These are phyloP conservation scores for Trachurus trachurus DNA, from an alignment of 2,797 vertebrate genomes.

Conservation along the genomic window DNA sequence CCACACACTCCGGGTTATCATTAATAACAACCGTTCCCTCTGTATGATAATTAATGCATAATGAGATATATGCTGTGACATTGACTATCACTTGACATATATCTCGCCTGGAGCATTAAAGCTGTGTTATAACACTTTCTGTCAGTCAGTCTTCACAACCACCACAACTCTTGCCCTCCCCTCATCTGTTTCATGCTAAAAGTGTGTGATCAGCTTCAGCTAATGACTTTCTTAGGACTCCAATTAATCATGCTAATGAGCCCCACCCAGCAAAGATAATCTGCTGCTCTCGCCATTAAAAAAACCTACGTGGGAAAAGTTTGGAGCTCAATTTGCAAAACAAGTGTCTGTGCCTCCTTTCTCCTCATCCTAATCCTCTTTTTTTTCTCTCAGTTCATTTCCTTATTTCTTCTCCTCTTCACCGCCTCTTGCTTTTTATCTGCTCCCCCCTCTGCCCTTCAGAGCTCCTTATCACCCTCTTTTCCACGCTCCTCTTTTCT, in stretches of 20 bases:
- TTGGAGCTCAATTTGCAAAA: conserved; percentile 28
- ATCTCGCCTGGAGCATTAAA: conserved; percentile 64
- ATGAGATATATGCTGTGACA: conserved; percentile 64
- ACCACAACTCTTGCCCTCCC: conserved; percentile 46
- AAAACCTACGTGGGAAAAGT: conserved; percentile 38
- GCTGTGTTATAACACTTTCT: conserved; percentile 55
- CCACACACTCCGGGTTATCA: conserved; percentile 27
- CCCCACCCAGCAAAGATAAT: conserved; percentile 66
- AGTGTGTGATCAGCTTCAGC: conserved; percentile 61
- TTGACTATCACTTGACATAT: conserved; percentile 63
- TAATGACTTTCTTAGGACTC: conserved; percentile 73
- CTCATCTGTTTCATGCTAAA: conserved; percentile 64
- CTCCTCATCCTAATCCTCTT: conserved; percentile 62
- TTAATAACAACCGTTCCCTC: conserved; percentile 41
- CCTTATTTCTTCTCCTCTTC: conserved; percentile 31
- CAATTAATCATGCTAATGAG: conserved; percentile 79
- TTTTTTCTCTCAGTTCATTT: conserved; percentile 30
- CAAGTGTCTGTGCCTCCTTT: conserved; percentile 18
- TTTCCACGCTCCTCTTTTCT: conserved; percentile 25
- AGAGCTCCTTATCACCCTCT: conserved; percentile 44
- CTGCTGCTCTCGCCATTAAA: conserved; percentile 34
- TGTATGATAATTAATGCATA: conserved; percentile 63
- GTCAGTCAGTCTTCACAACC: conserved; percentile 56
- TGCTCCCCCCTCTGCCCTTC: conserved; percentile 46
- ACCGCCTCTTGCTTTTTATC: conserved; percentile 47